Evolutionary conservation across 2,888 invertebrate genomes (phyloP).

Genomic region (Phengaris arion): DNA sequence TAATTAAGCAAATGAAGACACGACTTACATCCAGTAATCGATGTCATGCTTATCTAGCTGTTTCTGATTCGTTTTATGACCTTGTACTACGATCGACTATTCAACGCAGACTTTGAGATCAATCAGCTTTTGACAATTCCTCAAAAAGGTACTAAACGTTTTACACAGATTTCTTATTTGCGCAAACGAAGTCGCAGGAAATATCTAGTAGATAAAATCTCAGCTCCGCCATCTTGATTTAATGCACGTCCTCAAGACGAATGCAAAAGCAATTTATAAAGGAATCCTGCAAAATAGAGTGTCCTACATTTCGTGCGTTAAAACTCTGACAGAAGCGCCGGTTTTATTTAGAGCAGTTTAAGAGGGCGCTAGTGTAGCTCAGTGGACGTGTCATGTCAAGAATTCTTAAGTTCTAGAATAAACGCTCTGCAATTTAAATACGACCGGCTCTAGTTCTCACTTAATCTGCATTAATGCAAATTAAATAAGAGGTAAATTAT

Average conservation of each 20-base stretch:
- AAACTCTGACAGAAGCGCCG: conserved; percentile 11
- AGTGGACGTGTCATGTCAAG: conserved; percentile 12
- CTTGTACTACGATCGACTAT: no score
- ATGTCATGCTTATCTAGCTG: no score
- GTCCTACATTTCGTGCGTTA: conserved; percentile 20
- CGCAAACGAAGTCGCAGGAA: background rate
- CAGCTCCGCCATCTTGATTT: conserved; percentile 5
- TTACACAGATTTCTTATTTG: no score
- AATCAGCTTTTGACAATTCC: no score
- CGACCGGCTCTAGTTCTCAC: background rate
- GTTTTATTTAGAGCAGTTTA: conserved; percentile 9
- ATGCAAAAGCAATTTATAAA: conserved; percentile 21
- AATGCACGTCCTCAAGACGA: conserved; percentile 20
- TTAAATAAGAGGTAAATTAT: background rate
- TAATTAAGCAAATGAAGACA: background rate
- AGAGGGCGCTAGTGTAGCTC: conserved; percentile 12
- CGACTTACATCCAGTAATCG: background rate
- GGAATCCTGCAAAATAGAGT: conserved; percentile 20
- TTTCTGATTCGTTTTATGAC: no score
- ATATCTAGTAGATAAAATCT: background rate
- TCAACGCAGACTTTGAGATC: no score
- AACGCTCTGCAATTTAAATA: conserved; percentile 1
- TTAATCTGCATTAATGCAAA: background rate
- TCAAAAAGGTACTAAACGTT: no score
- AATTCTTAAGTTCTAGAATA: background rate